These are phyloP conservation scores for Platalea minor DNA, from an alignment of 2,797 vertebrate species.

Conservation along the genomic window DNA sequence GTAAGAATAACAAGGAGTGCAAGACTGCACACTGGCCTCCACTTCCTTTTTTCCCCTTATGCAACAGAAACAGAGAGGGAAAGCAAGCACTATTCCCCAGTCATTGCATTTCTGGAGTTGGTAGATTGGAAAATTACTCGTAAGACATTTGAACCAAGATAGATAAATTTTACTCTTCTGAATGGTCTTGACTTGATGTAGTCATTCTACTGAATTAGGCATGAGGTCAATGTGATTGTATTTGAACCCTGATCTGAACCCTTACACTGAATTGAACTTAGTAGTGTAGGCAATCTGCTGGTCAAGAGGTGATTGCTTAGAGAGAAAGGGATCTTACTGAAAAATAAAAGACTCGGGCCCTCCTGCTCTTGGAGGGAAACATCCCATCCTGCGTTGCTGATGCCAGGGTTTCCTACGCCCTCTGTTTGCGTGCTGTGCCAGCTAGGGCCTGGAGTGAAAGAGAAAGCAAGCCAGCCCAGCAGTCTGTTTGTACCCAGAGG, in stretches of 20 bases:
- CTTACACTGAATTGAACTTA: neutral
- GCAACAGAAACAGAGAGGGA: neutral
- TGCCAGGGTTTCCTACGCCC: neutral
- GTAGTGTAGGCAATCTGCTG: neutral
- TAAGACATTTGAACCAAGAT: neutral
- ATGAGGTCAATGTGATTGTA: neutral
- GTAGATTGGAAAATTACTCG: neutral
- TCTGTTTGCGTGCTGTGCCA: rapidly evolving
- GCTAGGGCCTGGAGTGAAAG: neutral
- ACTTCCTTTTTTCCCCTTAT: constrained; percentile 9
- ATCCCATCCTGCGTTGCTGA: neutral
- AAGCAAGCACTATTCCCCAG: neutral
- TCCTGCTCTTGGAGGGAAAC: neutral
- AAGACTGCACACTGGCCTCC: neutral
- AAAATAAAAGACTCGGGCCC: neutral
- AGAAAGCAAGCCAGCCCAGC: neutral
- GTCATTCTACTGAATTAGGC: neutral
- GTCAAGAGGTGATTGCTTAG: neutral
- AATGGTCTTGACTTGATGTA: neutral
- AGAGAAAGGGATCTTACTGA: neutral
- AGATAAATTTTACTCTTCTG: neutral
- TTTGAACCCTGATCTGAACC: neutral
- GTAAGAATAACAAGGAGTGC: constrained; percentile 30
- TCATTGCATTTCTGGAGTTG: neutral
- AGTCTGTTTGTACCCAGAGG: neutral